A percentile compares a stretch with the other conserved stretches of the same genome.
Conservation (phyloP, 2,113 vertebrate genomes). For the Hippocampus comes region DNA sequence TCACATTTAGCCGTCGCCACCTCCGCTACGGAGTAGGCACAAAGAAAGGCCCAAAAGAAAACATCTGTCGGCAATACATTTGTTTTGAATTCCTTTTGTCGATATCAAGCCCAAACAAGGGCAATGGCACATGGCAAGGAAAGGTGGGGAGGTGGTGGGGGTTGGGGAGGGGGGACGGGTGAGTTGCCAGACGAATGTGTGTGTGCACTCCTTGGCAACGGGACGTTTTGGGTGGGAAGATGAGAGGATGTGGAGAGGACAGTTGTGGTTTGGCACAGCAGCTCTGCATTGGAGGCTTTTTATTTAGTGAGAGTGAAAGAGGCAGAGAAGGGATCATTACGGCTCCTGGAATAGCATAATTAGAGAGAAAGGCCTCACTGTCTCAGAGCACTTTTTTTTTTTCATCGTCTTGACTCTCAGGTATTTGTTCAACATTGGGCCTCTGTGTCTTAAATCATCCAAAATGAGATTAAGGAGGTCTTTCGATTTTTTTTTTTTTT, state of each 20-base stretch:
- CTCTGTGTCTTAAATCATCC: not conserved
- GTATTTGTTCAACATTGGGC: conserved; percentile 19
- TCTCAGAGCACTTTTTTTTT: conserved; percentile 32
- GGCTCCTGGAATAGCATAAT: conserved; percentile 66
- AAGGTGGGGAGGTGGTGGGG: conserved; percentile 18
- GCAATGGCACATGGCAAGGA: conserved; percentile 7
- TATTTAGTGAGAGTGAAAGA: conserved; percentile 55
- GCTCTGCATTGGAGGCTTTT: conserved; percentile 37
- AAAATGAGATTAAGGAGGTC: not conserved
- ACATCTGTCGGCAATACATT: conserved; percentile 44
- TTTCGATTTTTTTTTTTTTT: not conserved
- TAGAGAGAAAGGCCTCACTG: conserved; percentile 47
- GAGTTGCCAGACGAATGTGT: conserved; percentile 47
- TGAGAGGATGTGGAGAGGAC: conserved; percentile 64
- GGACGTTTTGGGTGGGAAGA: conserved; percentile 47
- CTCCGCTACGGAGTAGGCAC: conserved; percentile 10
- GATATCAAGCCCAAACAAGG: conserved; percentile 32
- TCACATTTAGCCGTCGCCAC: conserved; percentile 22
- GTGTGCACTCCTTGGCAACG: conserved; percentile 42
- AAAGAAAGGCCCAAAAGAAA: conserved; percentile 19
- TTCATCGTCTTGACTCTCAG: conserved; percentile 31
- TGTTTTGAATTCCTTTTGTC: conserved; percentile 50
- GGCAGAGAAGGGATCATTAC: conserved; percentile 60
- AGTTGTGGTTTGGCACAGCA: conserved; percentile 49
- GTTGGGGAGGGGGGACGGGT: conserved; percentile 17